Evolutionary conservation across 2,888 invertebrate species (phyloP).

Genomic region (Octonoba sinensis): DNA sequence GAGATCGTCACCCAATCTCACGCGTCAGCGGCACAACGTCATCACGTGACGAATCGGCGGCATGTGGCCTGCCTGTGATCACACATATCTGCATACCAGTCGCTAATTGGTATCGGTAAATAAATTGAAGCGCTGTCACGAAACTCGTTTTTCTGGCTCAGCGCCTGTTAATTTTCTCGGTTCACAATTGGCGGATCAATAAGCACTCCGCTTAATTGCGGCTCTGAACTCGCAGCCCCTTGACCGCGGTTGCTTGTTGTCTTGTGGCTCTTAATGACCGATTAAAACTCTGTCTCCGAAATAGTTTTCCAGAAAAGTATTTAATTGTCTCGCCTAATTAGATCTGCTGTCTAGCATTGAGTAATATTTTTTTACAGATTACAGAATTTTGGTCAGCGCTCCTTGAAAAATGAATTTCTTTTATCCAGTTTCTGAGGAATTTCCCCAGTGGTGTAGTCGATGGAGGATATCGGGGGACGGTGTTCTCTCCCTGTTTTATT

Average conservation of each 20-base stretch:
- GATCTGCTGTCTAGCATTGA: no score
- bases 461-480: no score
- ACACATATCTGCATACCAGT: slow-evolving; percentile 46
- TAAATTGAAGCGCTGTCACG: slow-evolving; percentile 45
- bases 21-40: slow-evolving; percentile 17
- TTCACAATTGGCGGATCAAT: slow-evolving; percentile 28
- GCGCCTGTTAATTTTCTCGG: slow-evolving; percentile 43
- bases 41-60: slow-evolving; percentile 37
- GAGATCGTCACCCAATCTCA: slow-evolving; percentile 27
- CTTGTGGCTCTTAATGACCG: no score
- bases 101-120: slow-evolving; percentile 59
- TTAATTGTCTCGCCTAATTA: no score
- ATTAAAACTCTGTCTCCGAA: no score
- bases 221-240: background rate
- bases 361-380: no score
- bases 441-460: no score
- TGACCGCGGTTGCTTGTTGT: background rate
- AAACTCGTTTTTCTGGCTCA: slow-evolving; percentile 54
- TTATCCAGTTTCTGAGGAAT: no score
- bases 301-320: no score
- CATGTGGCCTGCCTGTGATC: slow-evolving; percentile 55
- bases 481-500: no score
- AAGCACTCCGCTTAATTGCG: slow-evolving; percentile 49
- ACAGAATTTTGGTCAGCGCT: no score
- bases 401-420: no score